Percentiles rank a stretch among this genome's conserved stretches.
These are phyloP conservation scores for Geodia barretti DNA, from an alignment of 37 sponge, comb jelly and placozoan species.

Conservation along the genomic window DNA sequence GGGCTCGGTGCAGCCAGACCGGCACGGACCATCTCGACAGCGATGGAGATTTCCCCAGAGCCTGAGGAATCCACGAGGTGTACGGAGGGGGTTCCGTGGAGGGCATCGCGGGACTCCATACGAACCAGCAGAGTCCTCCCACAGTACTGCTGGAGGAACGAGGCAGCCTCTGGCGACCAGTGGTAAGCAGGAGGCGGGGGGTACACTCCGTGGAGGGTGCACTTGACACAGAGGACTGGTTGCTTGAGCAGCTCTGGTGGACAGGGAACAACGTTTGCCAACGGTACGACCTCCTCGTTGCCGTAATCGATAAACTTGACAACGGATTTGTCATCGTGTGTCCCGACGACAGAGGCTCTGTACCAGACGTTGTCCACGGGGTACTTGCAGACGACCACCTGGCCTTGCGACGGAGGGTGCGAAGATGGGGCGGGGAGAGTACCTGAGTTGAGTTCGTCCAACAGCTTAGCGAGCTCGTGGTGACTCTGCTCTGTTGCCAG, in stretches of 20 bases:
- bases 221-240: slow-evolving; percentile 26
- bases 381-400: not conserved
- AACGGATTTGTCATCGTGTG: not conserved
- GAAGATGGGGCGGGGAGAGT: not conserved
- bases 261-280: slow-evolving; percentile 5
- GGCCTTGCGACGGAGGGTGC: not conserved
- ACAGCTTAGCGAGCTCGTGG: not conserved
- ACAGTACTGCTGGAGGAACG: not conserved
- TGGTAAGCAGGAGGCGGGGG: not conserved
- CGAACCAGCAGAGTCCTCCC: slow-evolving; percentile 1
- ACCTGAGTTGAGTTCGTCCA: not conserved
- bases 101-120: not conserved
- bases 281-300: slow-evolving; percentile 44
- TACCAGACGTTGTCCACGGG: not conserved
- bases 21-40: not conserved
- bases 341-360: slow-evolving; percentile 5
- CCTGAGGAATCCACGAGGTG: slow-evolving; percentile 19
- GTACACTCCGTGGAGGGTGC: slow-evolving; percentile 9
- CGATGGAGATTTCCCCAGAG: slow-evolving; percentile 8
- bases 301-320: slow-evolving; percentile 74
- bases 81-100: not conserved
- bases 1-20: not conserved
- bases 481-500: not conserved
- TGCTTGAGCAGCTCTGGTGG: slow-evolving; percentile 24
- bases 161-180: slow-evolving; percentile 11